Evolutionary conservation across 2,797 vertebrate species (phyloP).

Genomic region (Bradypodion pumilum): DNA sequence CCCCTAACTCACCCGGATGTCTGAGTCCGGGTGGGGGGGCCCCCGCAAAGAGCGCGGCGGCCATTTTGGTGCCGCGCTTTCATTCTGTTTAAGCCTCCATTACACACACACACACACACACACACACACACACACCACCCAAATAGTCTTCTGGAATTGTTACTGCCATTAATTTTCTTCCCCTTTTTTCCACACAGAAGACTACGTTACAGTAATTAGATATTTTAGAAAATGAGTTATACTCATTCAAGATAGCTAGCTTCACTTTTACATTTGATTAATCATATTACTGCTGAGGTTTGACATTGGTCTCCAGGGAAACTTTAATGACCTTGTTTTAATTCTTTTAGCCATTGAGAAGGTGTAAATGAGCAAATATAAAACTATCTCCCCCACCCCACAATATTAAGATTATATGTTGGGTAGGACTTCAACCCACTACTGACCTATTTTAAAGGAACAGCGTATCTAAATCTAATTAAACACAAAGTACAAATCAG

Average conservation of each 20-base stretch:
- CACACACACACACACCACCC: no score
- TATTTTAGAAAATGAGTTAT: constrained; percentile 73
- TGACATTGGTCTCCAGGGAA: constrained; percentile 69
- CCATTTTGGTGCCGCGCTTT: no score
- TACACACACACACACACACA: no score
- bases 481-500: constrained; percentile 54
- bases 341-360: constrained; percentile 66
- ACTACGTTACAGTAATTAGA: constrained; percentile 75
- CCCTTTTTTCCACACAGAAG: constrained; percentile 50
- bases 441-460: constrained; percentile 60
- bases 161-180: constrained; percentile 71
- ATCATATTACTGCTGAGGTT: constrained; percentile 72
- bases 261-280: constrained; percentile 76
- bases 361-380: constrained; percentile 70
- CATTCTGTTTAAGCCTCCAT: constrained; percentile 70
- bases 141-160: constrained; percentile 74
- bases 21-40: no score
- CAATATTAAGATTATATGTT: constrained; percentile 59
- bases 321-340: constrained; percentile 75
- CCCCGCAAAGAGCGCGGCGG: no score
- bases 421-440: constrained; percentile 9
- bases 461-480: constrained; percentile 48
- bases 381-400: constrained; percentile 45
- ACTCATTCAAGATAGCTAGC: constrained; percentile 61
- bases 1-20: no score